These are phyloP conservation scores for Ia io DNA, from an alignment of 2,113 vertebrate species.

Conservation along the genomic window DNA sequence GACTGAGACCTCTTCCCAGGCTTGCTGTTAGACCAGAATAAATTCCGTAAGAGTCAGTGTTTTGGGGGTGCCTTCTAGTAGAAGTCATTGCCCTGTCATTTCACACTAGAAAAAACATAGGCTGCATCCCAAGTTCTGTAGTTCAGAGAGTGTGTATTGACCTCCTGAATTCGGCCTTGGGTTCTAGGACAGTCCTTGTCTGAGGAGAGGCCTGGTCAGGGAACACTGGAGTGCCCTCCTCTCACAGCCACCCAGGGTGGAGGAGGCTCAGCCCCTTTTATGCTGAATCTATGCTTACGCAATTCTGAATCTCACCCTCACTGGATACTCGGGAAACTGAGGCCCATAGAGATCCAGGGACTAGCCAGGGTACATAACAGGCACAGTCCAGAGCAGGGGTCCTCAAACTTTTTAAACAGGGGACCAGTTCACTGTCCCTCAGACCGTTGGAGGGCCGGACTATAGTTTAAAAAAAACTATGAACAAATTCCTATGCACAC, in stretches of 20 bases:
- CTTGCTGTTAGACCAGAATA: background rate
- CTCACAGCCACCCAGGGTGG: background rate
- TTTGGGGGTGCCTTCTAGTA: background rate
- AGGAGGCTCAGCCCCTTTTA: accelerated
- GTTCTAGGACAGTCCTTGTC: background rate
- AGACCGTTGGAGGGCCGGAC: no score
- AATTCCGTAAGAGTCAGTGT: background rate
- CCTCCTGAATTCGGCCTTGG: background rate
- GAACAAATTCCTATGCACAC: no score
- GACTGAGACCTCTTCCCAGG: background rate
- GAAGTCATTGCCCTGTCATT: background rate
- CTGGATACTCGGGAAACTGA: background rate
- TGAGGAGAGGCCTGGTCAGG: background rate
- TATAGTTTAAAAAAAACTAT: no score
- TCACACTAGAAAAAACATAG: background rate
- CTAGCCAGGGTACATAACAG: background rate
- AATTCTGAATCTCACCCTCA: background rate
- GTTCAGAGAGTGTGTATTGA: background rate
- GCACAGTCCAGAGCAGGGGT: background rate
- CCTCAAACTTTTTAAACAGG: no score
- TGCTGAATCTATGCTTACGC: background rate
- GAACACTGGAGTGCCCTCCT: accelerated
- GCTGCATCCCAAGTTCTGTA: background rate
- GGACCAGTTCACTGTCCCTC: no score
- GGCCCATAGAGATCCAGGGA: background rate